Evolutionary conservation across 92 coral and sea anemone genomes (phyloP), one percentile per base, ranked within the genome.

Genomic region (Epizoanthus stellaris): DNA sequence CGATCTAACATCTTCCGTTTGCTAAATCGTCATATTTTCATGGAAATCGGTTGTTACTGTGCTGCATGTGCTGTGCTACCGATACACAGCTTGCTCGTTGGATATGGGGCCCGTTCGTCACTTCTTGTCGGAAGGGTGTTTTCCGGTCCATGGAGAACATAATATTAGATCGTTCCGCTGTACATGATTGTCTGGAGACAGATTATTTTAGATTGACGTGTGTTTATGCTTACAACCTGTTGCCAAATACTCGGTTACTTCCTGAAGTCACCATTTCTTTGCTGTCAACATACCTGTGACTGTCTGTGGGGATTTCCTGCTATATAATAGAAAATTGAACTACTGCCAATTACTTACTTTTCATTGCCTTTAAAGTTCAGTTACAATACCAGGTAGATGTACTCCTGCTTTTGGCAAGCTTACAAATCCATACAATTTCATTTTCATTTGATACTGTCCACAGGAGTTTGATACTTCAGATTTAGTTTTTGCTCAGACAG

Each of bases 71-170:
- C 19, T 36, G 3, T 61, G 69, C 56, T n/a, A 3, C 47, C 30
- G 59, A 5, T 30, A 30, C 36, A 30, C 5, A 57, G 67, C 72
- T 16, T 34, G 14, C n/a, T 12, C 56, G 10, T 52, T 52, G 56
- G 56, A 52, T 52, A 52, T 13, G 13, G 56, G 52, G 82, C 39
- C 42, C 15, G 16, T 60, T 40, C 25, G 82, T 8, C 40, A 36
- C 69, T 16, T n/a, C 83, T 40, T 45, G 57, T 60, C 82, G 72
- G 83, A 63, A 64, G 72, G 70, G 59, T 79, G 83, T 79, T 79
- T 79, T 79, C 83, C 83, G 72, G 83, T 63, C 15, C 54, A 23
- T 34, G 60, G 6, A 70, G 66, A 63, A 43, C n/a, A 45, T 39
- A 30, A 30, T 30, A 52, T 54, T 75, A 57, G 16, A 20, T 39